These are phyloP conservation scores for Phaedon cochleariae DNA, from an alignment of 2,888 invertebrate species.

Conservation along the genomic window DNA sequence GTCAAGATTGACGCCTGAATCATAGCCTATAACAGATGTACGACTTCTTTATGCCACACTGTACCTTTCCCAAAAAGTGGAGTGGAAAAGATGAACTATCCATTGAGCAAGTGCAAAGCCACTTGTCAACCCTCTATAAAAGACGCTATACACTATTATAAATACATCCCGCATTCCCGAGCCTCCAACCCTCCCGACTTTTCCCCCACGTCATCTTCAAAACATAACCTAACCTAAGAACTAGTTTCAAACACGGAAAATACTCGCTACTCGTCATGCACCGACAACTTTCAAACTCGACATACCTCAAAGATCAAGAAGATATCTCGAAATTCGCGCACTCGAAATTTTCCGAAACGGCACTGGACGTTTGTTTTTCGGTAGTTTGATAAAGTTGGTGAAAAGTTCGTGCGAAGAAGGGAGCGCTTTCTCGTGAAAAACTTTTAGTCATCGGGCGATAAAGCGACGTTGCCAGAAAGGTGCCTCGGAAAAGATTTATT, in stretches of 20 bases:
- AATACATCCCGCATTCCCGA: background rate
- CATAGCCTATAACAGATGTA: too few species aligned
- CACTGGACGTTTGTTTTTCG: constrained; percentile 36
- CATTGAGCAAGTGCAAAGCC: constrained; percentile 3
- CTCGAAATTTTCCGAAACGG: constrained; percentile 19
- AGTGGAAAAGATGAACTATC: too few species aligned
- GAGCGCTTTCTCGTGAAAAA: constrained; percentile 55
- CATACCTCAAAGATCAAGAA: constrained; percentile 36
- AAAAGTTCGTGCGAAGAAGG: constrained; percentile 55
- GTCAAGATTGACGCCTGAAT: too few species aligned
- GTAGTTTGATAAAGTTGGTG: constrained; percentile 53
- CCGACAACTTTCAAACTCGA: constrained; percentile 42
- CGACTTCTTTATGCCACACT: too few species aligned
- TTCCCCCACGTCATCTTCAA: constrained; percentile 37
- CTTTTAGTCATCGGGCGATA: constrained; percentile 51
- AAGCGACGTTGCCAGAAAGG: constrained; percentile 20
- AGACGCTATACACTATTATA: constrained; percentile 2
- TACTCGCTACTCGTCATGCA: constrained; percentile 48
- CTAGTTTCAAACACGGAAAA: constrained; percentile 47
- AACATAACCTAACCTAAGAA: constrained; percentile 50
- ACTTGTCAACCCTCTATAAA: constrained; percentile 13
- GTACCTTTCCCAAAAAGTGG: too few species aligned
- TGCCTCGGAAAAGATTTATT: background rate
- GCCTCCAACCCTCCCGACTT: constrained; percentile 8
- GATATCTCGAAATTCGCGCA: constrained; percentile 24